Percentiles rank a stretch among this genome's conserved stretches.
Conservation (phyloP, 2,113 vertebrate genomes). For the Periophthalmodon schlosseri region DNA sequence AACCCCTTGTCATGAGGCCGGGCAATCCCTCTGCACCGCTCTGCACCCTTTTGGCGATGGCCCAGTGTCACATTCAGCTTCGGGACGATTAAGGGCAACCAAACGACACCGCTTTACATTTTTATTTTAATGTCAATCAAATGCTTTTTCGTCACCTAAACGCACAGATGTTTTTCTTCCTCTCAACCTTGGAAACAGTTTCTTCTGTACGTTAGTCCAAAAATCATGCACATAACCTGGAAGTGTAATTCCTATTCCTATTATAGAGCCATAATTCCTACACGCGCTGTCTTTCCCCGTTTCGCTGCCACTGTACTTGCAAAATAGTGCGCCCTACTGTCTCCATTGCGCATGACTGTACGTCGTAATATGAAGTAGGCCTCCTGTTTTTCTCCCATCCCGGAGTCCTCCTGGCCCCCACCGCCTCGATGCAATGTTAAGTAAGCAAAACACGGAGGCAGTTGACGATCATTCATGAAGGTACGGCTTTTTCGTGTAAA, state of each 20-base stretch:
- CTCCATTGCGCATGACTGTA: slow-evolving; percentile 76
- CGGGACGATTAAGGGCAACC: background rate
- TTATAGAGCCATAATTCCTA: background rate
- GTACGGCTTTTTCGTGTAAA: slow-evolving; percentile 40
- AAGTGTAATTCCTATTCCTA: background rate
- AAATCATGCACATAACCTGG: background rate
- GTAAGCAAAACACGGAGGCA: slow-evolving; percentile 64
- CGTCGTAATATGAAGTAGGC: slow-evolving; percentile 71
- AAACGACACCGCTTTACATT: background rate
- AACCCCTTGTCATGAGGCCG: slow-evolving; percentile 40
- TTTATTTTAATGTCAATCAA: background rate
- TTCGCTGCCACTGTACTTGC: slow-evolving; percentile 60
- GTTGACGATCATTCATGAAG: slow-evolving; percentile 37
- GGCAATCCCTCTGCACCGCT: slow-evolving; percentile 36
- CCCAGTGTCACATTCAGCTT: slow-evolving; percentile 38
- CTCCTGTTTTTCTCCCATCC: slow-evolving; percentile 74
- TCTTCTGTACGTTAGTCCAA: background rate
- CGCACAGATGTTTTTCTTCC: too few species aligned
- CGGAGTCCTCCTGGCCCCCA: slow-evolving; percentile 67
- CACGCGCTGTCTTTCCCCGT: slow-evolving; percentile 35
- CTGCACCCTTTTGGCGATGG: slow-evolving; percentile 27
- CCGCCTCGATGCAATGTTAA: slow-evolving; percentile 63
- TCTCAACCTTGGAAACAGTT: background rate
- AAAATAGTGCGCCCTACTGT: slow-evolving; percentile 70
- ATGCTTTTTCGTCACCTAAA: background rate